Evolutionary conservation across 2,113 vertebrate genomes (phyloP), one percentile per base, ranked within the genome.

Genomic region (Cygnus buccinator): DNA sequence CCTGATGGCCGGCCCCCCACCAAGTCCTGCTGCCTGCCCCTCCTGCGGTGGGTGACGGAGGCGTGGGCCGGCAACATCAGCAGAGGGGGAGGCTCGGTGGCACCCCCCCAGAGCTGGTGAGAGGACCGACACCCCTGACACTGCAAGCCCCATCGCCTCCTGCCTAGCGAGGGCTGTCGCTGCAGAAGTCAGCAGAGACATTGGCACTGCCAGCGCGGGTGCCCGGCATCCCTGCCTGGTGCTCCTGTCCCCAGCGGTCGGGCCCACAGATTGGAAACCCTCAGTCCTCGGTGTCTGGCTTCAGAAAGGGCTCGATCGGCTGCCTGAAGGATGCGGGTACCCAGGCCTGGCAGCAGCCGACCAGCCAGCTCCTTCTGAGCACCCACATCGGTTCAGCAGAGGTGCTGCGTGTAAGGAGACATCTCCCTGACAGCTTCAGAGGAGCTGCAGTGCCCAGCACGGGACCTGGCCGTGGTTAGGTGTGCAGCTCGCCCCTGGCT

Each of bases 351-450:
- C 13, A 26, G 61, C 35, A 26, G 13, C 26, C 25, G 4, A 26
- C 15, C 61, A 37, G 23, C 35, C 19, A 33, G 61, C 23, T 39
- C 13, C 10, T 62, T 14, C 35, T 62, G 61, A 62, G 61, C 61
- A 25, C 23, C 35, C 23, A 10, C 35, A 25, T 39, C 35, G 39
- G 46, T 31, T 20, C 10, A 35, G 26, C 48, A 54, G 35, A 37
- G 43, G 43, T 7, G 33, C 22, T 28, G 28, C 15, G 10, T 48
- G 20, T 48, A 21, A 21, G n/a, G 58, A 84, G 39, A 35, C 1
- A 0, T 33, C 48, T 39, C 28, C 96, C 96, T 5, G 33, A 93
- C 62, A 97, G 96, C 54, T 95, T 96, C 96, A 91, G 63, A 94
- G 39, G 26, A 37, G 12, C 3, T 1, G 21, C 20, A 58, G 43